Evolutionary conservation across 2,888 invertebrate species (phyloP).

Genomic region (Cerastis leucographa): DNA sequence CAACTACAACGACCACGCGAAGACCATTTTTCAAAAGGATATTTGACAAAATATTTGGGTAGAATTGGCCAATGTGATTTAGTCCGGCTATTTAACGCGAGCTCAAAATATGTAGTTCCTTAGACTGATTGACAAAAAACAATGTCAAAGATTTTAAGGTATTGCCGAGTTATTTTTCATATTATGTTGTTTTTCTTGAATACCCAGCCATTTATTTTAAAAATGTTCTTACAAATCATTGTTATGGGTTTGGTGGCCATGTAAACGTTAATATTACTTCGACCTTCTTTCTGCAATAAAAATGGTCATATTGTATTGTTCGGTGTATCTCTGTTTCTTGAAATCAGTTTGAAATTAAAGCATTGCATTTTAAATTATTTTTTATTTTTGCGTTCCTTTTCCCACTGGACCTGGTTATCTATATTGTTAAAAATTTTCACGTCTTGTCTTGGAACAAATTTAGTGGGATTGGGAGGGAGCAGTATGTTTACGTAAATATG

Average conservation of each 20-base stretch:
- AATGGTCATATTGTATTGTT: neutral
- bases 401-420: neutral
- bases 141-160: neutral
- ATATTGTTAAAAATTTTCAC: neutral
- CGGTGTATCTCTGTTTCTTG: neutral
- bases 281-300: neutral
- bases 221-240: neutral
- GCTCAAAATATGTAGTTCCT: neutral
- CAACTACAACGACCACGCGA: neutral
- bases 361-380: neutral
- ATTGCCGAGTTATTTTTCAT: neutral
- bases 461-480: too few relatives aligned
- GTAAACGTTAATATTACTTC: neutral
- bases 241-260: neutral
- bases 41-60: neutral
- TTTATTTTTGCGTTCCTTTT: neutral
- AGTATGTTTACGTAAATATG: neutral
- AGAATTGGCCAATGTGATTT: neutral
- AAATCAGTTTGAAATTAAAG: constrained; percentile 5
- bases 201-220: neutral
- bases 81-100: neutral
- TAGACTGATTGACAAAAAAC: neutral
- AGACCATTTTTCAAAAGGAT: neutral
- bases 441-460: neutral
- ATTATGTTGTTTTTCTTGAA: neutral